Conservation (phyloP, 37 sponge, comb jelly and placozoan species). For the Diacarnus erythraeanus region DNA sequence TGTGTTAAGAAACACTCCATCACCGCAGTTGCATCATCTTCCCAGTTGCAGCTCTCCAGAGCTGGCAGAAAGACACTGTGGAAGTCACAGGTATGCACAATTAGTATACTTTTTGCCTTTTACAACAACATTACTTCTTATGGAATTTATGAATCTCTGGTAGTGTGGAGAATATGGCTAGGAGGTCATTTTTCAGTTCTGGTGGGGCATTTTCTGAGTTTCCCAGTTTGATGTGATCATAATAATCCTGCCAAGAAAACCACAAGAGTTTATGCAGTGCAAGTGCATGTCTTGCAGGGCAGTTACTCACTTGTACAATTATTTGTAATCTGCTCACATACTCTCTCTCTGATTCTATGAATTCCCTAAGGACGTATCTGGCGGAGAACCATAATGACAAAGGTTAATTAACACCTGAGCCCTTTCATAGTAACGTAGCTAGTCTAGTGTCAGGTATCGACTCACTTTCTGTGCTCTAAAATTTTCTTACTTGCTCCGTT, state of each 20-base stretch:
- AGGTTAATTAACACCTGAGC: too few species aligned
- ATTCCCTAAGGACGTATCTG: conserved; percentile 45
- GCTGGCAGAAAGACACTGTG: conserved; percentile 38
- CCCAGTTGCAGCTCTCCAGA: conserved; percentile 20
- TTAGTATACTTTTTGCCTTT: too few species aligned
- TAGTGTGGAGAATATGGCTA: conserved; percentile 40
- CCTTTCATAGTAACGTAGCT: background rate
- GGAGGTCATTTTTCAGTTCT: conserved; percentile 31
- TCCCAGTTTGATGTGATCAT: conserved; percentile 10
- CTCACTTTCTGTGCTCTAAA: conserved; percentile 23
- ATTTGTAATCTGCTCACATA: conserved; percentile 30
- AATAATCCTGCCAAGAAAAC: conserved; percentile 30
- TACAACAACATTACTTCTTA: conserved; percentile 14
- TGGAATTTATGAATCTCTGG: conserved; percentile 51
- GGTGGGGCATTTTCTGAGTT: conserved; percentile 8
- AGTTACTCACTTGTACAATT: conserved; percentile 16
- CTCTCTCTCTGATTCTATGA: conserved; percentile 45
- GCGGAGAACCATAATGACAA: too few species aligned
- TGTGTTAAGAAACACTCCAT: conserved; percentile 30
- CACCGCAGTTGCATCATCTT: conserved; percentile 21
- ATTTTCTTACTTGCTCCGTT: too few species aligned
- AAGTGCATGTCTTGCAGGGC: background rate
- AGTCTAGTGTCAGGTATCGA: background rate
- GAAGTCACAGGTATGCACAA: too few species aligned
- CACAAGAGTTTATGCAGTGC: background rate